Conservation (phyloP, 2,888 invertebrate species). For the Ypsolopha sequella region DNA sequence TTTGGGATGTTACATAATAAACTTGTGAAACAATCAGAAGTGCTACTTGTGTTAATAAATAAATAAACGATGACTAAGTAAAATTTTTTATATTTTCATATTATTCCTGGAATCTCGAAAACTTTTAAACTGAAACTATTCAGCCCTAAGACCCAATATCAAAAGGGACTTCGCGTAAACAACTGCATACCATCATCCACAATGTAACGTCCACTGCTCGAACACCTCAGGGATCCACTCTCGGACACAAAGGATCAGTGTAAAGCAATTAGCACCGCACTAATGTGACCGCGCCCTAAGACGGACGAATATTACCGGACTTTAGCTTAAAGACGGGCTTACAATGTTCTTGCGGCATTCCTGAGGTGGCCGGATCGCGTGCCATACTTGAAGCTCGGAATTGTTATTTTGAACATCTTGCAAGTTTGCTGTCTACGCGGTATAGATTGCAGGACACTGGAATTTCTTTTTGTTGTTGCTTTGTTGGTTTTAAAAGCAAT, state of each 20-base stretch:
- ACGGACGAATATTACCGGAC: slow-evolving; percentile 11
- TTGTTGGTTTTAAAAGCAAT: too few species aligned
- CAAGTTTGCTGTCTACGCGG: too few species aligned
- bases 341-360: neutral
- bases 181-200: slow-evolving; percentile 6
- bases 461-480: too few species aligned
- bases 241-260: slow-evolving; percentile 33
- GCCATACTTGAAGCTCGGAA: neutral
- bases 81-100: too few species aligned
- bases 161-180: slow-evolving; percentile 5
- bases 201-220: slow-evolving; percentile 12
- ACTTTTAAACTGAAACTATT: neutral
- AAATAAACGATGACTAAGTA: too few species aligned
- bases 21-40: too few species aligned
- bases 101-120: neutral
- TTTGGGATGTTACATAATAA: too few species aligned
- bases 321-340: neutral
- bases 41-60: too few species aligned
- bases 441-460: too few species aligned
- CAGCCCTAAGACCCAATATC: slow-evolving; percentile 4
- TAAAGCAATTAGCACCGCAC: slow-evolving; percentile 56
- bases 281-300: slow-evolving; percentile 43
- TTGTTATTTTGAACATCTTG: neutral
- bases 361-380: neutral
- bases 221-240: neutral